Base-by-base conservation (phyloP, 2,888 invertebrate species). In the Acanthosepion pharaonis region DNA sequence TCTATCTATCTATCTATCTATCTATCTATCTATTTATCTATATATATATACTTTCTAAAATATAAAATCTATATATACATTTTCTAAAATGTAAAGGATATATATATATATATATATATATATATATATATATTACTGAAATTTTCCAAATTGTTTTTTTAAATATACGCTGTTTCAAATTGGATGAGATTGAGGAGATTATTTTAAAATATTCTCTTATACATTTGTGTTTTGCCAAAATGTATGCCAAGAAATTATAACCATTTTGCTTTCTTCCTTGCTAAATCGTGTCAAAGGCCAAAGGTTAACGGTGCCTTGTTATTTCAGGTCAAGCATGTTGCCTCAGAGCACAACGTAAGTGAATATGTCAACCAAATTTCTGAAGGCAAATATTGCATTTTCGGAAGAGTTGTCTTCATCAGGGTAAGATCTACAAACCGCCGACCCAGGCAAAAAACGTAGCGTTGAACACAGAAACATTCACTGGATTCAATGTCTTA, bases 381-480 rank as follows among this genome's bases (percentile, higher is more conserved):
- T 95, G 99, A 99, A 97, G 99, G 99, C 33, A 98, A 98, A 95
- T 99, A 99, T 97, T 98, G 98, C 97, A 98, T 99, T 96, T 98
- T 98, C 93, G 99, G 99, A 48, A 98, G 98, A 96, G 98, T 98
- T 96, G 98, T 99, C 94, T 99, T 99, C 97, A 98, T 99, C 95
- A 98, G 99, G 98, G 99, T 99, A 97, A 98, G 98, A 51, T 42
- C 18, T 49, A 15, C n/a, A 51, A 53, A 49, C 18, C 49, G 53
- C 33, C 48, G 49, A 20, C 15, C 49, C 9, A 28, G 25, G 8
- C 20, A 92, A 48, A 92, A 92, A 92, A 78, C n/a, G 11, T 15
- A 64, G 28, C 64, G 78, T 15, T 15, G 9, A n/a, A 78, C 28
- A n/a, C 33, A 78, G n/a, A 78, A 78, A 78, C 1, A 78, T n/a